Base-by-base conservation (phyloP, 2,797 vertebrate genomes). In the Acridotheres tristis region DNA sequence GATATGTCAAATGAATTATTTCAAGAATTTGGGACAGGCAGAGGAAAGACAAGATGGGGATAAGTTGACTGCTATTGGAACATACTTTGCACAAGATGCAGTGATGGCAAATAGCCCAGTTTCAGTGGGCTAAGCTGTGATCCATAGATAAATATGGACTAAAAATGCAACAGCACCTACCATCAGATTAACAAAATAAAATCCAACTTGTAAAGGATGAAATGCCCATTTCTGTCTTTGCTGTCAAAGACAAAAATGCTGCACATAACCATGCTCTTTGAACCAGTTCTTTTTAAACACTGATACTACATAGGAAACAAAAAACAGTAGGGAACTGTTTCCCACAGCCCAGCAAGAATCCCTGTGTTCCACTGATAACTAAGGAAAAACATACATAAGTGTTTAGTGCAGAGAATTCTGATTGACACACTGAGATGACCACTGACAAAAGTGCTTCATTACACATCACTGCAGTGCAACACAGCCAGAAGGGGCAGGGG, bases 71-170 rank as follows among this genome's bases (percentile, higher is more conserved):
- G 51, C 42, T 85, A 3, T 19, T 54, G 65, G 76, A 92, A 89
- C 63, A 43, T 48, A 21, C 4, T 89, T 80, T 83, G 34, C 66
- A 59, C 25, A 81, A 80, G 79, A 83, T 51, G 73, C 67, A 73
- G 30, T 11, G 78, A 51, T 87, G 45, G 83, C 74, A 93, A 71
- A 92, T 50, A 87, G 48, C 55, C 53, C 48, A 42, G 42, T 58
- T 89, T 87, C 22, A 71, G 71, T 40, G 23, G 40, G 59, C 53
- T 76, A 65, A 84, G 40, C 38, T 75, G 26, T 36, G 47, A 68
- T 80, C n/a, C 19, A 50, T 8, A 65, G 57, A 85, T 30, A 88
- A 80, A 77, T n/a, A 65, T 3, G 63, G 38, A 77, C 47, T 77
- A 51, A 80, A 92, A 92, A 59, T 72, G 29, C 51, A 92, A 55